A percentile compares a stretch with the other conserved stretches of the same genome.
These are phyloP conservation scores for Dryoscopus gambensis DNA, from an alignment of 2,113 vertebrate species.

Conservation along the genomic window DNA sequence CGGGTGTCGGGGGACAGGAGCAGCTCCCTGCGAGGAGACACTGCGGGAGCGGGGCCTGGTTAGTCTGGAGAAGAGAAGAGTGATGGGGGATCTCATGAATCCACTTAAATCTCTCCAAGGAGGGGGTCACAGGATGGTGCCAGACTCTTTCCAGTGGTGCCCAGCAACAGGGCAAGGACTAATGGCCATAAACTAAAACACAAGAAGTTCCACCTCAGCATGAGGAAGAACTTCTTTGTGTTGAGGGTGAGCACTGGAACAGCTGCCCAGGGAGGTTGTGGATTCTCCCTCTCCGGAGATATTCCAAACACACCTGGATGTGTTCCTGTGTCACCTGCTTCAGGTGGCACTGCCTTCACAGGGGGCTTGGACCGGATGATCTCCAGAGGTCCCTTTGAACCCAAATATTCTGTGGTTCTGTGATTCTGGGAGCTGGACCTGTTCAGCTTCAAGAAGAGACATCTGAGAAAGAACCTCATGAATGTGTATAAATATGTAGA, in stretches of 20 bases:
- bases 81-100: too few species aligned
- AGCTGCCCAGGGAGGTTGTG: not conserved
- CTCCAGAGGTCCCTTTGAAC: not conserved
- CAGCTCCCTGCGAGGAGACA: rapidly evolving
- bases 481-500: too few species aligned
- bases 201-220: not conserved
- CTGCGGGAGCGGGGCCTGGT: not conserved
- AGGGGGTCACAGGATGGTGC: not conserved
- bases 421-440: not conserved
- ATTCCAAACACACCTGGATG: not conserved
- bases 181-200: not conserved
- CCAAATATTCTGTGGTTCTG: not conserved
- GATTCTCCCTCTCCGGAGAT: too few species aligned
- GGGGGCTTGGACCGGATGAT: not conserved
- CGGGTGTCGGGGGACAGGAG: rapidly evolving
- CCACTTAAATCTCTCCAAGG: not conserved
- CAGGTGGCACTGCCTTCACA: not conserved
- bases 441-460: not conserved
- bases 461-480: not conserved
- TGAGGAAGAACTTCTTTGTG: not conserved
- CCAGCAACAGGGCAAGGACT: not conserved
- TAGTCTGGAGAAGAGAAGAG: rapidly evolving
- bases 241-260: not conserved
- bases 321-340: not conserved
- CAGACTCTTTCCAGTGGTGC: not conserved